phyloP scores from a whole-genome alignment of 2,888 invertebrate genomes.

The Gryllus longicercus region DNA sequence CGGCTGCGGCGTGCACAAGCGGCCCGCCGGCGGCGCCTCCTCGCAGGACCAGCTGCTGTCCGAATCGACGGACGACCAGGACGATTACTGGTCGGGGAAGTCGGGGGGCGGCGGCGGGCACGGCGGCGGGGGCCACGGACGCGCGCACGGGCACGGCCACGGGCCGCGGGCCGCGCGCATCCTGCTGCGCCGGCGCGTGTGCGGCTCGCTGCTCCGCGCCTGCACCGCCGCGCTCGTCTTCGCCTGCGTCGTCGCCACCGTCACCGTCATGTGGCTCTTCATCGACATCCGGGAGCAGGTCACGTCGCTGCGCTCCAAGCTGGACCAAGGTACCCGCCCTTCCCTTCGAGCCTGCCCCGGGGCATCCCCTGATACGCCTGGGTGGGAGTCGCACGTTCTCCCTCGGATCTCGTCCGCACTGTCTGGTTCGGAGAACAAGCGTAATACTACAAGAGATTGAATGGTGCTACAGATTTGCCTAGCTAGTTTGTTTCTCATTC shows the following conservation, averaged over 20 bases:
- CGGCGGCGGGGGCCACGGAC: slow-evolving; percentile 36
- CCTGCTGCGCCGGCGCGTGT: slow-evolving; percentile 32
- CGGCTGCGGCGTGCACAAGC: slow-evolving; percentile 23
- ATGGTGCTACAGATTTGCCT: too few species aligned
- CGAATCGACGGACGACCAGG: slow-evolving; percentile 59
- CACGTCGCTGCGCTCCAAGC: slow-evolving; percentile 59
- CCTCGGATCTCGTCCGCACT: too few species aligned
- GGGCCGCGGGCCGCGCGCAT: background rate
- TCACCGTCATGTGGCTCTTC: slow-evolving; percentile 65
- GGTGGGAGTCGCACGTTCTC: too few species aligned
- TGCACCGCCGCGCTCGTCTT: slow-evolving; percentile 60
- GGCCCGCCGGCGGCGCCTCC: slow-evolving; percentile 34
- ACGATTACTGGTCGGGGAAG: slow-evolving; percentile 46
- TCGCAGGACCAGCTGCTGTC: slow-evolving; percentile 61
- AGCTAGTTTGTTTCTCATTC: too few species aligned
- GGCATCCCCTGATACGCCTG: too few species aligned
- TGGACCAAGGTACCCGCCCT: slow-evolving; percentile 58
- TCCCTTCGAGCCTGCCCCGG: background rate
- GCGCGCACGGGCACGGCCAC: slow-evolving; percentile 29
- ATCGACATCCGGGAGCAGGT: slow-evolving; percentile 65
- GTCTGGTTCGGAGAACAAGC: too few species aligned
- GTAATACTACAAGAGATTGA: too few species aligned
- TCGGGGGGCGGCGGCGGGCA: slow-evolving; percentile 38
- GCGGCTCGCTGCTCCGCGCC: slow-evolving; percentile 51
- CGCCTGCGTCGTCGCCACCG: slow-evolving; percentile 61